Percentiles rank a stretch among this genome's conserved stretches.
Evolutionary conservation across 1,140 invertebrate species (phyloP).

Genomic region (Caenorhabditis elegans): DNA sequence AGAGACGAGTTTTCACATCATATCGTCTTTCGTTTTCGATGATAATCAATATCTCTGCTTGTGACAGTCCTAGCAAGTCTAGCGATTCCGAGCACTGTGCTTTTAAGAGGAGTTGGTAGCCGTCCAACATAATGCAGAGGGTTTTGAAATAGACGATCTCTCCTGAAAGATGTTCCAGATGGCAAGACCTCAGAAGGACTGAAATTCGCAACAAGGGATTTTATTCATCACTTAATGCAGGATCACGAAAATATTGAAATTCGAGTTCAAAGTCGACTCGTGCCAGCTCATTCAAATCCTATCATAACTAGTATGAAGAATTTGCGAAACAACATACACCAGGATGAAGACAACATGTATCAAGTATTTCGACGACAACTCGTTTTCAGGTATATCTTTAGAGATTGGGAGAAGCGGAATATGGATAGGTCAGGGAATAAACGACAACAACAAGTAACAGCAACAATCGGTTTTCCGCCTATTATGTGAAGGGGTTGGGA

Average conservation of each 20-base stretch:
- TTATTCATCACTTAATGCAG: slow-evolving; percentile 10
- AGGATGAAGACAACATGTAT: too few relatives aligned
- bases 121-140: background rate
- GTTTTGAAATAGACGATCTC: too few relatives aligned
- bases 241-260: background rate
- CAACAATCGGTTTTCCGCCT: slow-evolving; percentile 30
- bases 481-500: background rate
- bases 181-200: too few relatives aligned
- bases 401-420: background rate
- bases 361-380: background rate
- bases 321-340: background rate
- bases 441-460: slow-evolving; percentile 27
- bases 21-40: background rate
- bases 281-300: too few relatives aligned
- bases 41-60: background rate
- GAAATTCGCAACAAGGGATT: background rate
- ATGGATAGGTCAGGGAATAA: background rate
- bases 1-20: background rate
- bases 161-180: too few relatives aligned
- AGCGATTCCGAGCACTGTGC: background rate
- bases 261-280: background rate
- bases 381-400: slow-evolving; percentile 1
- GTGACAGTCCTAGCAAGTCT: background rate
- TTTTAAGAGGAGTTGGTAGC: background rate
- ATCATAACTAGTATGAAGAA: background rate